Evolutionary conservation across 2,888 invertebrate genomes (phyloP).

Genomic region (Brachyptera putata): DNA sequence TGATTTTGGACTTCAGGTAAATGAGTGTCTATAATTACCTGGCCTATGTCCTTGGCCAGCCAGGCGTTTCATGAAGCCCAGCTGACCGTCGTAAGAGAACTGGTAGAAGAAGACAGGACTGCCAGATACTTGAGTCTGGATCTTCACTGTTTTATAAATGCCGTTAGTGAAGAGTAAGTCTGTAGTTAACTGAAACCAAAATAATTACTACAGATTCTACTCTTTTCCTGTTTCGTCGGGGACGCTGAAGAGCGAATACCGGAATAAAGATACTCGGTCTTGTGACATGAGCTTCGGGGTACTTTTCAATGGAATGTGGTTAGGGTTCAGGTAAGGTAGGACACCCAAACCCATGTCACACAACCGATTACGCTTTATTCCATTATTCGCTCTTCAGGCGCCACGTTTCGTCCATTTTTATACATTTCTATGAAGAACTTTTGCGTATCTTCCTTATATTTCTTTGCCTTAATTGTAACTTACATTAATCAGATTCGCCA

Average conservation of each 20-base stretch:
- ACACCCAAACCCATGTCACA: too few species aligned
- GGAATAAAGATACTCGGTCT: too few species aligned
- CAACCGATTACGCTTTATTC: too few species aligned
- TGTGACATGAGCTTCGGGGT: too few species aligned
- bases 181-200: constrained; percentile 34
- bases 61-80: constrained; percentile 34
- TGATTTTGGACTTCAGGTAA: not conserved
- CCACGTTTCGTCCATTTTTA: constrained; percentile 41
- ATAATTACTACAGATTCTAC: constrained; percentile 39
- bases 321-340: too few species aligned
- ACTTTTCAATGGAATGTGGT: too few species aligned
- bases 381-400: too few species aligned
- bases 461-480: constrained; percentile 51
- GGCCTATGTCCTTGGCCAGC: constrained; percentile 29
- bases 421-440: constrained; percentile 41
- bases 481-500: constrained; percentile 48
- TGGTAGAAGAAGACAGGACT: constrained; percentile 55
- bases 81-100: constrained; percentile 52
- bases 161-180: constrained; percentile 36
- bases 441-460: too few species aligned
- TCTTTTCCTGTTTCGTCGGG: constrained; percentile 44
- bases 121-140: constrained; percentile 27
- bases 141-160: constrained; percentile 33
- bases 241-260: too few species aligned
- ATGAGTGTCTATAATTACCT: constrained; percentile 27